Percentiles rank a stretch among this genome's conserved stretches.
Evolutionary conservation across 2,888 invertebrate genomes (phyloP).

Genomic region (Clistopyga incitator): DNA sequence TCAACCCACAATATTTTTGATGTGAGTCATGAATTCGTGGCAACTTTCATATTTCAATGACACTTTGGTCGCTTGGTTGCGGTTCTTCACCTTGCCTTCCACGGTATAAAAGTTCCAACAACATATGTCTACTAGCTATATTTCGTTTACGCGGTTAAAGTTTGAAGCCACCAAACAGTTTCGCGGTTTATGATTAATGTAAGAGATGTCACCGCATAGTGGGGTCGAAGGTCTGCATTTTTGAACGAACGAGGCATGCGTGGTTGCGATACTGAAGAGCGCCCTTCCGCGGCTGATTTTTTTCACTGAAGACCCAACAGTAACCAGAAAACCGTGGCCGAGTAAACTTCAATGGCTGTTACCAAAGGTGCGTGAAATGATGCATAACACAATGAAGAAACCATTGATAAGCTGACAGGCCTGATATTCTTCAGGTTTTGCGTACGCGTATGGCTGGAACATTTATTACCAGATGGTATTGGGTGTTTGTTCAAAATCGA

Average conservation of each 20-base stretch:
- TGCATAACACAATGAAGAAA: background rate
- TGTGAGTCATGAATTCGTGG: background rate
- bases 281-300: constrained; percentile 27
- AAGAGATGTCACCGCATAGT: constrained; percentile 2
- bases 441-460: constrained; percentile 71
- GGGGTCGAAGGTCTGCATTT: constrained; percentile 5
- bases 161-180: background rate
- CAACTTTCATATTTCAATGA: constrained; percentile 3
- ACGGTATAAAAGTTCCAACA: background rate
- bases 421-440: constrained; percentile 63
- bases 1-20: no score
- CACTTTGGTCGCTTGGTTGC: background rate
- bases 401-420: background rate
- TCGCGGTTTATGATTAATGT: constrained; percentile 4
- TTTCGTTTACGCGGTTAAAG: constrained; percentile 1
- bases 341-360: constrained; percentile 42
- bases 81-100: constrained; percentile 1
- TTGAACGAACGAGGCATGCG: constrained; percentile 16
- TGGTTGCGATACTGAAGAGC: background rate
- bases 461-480: constrained; percentile 67
- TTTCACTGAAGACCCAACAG: constrained; percentile 30
- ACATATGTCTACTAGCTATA: background rate
- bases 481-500: constrained; percentile 58
- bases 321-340: constrained; percentile 33
- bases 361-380: constrained; percentile 35